phyloP scores from a whole-genome alignment of 1,140 invertebrate species.

The Macrobrachium nipponense region DNA sequence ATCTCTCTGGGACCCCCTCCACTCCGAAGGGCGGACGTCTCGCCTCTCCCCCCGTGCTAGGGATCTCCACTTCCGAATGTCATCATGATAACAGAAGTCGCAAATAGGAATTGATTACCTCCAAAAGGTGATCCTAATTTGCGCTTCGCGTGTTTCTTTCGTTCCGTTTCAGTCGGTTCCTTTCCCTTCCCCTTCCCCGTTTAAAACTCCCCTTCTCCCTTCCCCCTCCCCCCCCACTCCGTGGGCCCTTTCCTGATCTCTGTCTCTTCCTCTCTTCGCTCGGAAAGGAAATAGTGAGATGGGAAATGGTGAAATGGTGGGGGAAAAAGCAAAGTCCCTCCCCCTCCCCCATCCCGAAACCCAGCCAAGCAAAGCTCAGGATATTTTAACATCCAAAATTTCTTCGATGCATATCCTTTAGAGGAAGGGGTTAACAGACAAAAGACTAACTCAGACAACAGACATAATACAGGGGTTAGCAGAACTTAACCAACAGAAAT shows the following conservation, averaged over 20 bases:
- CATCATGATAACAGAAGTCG: slow-evolving; percentile 51
- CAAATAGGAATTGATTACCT: slow-evolving; percentile 59
- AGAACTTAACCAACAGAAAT: no score
- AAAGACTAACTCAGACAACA: no score
- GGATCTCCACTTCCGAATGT: background rate
- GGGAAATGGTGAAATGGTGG: no score
- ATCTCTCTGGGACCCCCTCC: background rate
- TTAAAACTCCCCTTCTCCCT: no score
- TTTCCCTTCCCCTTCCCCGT: background rate
- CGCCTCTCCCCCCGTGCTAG: background rate
- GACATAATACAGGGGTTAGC: no score
- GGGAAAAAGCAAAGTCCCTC: no score
- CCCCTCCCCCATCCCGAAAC: no score
- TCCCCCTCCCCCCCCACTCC: background rate
- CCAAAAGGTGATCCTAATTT: slow-evolving; percentile 48
- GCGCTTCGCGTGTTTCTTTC: slow-evolving; percentile 45
- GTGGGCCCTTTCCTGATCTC: background rate
- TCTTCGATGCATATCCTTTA: no score
- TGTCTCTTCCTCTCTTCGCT: background rate
- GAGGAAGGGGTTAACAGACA: no score
- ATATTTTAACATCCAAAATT: no score
- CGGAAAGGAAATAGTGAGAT: no score
- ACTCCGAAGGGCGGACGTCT: background rate
- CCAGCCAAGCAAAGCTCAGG: no score
- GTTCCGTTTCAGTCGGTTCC: slow-evolving; percentile 3